A percentile compares a stretch with the other conserved stretches of the same genome.
Evolutionary conservation across 2,113 vertebrate genomes (phyloP).

Genomic region (Ictalurus punctatus): DNA sequence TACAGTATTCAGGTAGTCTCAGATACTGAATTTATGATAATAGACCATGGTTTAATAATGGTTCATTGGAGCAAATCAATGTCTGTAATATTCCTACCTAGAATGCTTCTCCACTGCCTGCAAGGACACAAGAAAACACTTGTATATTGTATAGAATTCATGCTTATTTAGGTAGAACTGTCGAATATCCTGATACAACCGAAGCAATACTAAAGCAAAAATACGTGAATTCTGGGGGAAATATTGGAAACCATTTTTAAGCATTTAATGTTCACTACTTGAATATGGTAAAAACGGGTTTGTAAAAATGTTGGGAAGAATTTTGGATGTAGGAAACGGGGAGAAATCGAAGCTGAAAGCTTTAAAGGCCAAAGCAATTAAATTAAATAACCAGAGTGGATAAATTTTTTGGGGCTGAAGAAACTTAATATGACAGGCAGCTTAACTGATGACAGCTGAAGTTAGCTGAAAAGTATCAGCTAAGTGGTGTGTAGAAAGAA

Average conservation of each 20-base stretch:
- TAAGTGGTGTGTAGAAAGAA: neutral
- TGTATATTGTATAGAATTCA: neutral
- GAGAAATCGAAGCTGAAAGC: constrained; percentile 11
- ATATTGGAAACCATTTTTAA: neutral
- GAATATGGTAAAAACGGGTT: neutral
- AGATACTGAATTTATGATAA: neutral
- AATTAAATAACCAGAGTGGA: constrained; percentile 21
- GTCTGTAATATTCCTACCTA: neutral
- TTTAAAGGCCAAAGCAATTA: constrained; percentile 2
- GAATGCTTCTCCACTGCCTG: neutral
- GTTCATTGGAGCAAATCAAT: neutral
- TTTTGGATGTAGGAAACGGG: neutral
- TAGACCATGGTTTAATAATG: neutral
- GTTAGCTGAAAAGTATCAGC: constrained; percentile 2
- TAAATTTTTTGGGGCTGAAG: neutral
- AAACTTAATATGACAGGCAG: constrained; percentile 11
- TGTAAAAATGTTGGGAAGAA: neutral
- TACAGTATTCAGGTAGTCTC: neutral
- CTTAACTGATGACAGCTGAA: constrained; percentile 7
- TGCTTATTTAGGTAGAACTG: neutral
- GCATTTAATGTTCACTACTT: neutral
- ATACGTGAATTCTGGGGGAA: neutral
- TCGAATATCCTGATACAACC: neutral
- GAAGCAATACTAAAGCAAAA: neutral
- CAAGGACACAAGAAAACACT: neutral